Evolutionary conservation across 2,888 invertebrate genomes (phyloP).

Genomic region (Drosophila austrosaltans): DNA sequence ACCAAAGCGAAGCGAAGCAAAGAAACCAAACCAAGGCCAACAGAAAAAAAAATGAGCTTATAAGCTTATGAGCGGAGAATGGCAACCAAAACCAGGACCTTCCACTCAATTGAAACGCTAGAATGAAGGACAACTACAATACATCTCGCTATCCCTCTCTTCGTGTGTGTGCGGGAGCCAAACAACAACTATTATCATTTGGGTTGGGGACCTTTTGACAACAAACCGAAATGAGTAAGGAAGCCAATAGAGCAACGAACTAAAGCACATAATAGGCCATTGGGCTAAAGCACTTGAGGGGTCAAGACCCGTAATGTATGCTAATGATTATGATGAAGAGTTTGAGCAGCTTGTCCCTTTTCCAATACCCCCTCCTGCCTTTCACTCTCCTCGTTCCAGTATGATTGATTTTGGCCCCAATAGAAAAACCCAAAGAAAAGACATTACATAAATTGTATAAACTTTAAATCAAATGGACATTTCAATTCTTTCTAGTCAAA

Average conservation of each 20-base stretch:
- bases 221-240: slow-evolving; percentile 45
- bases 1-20: slow-evolving; percentile 20
- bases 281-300: slow-evolving; percentile 66
- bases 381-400: not conserved
- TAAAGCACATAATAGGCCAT: slow-evolving; percentile 71
- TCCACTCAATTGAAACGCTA: slow-evolving; percentile 76
- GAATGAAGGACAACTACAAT: slow-evolving; percentile 62
- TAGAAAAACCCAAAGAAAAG: not conserved
- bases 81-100: slow-evolving; percentile 43
- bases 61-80: slow-evolving; percentile 56
- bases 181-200: slow-evolving; percentile 65
- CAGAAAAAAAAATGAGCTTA: slow-evolving; percentile 59
- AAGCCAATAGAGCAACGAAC: slow-evolving; percentile 66
- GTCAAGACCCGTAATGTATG: slow-evolving; percentile 69
- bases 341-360: slow-evolving; percentile 30
- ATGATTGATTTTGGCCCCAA: slow-evolving; percentile 15
- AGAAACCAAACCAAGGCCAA: slow-evolving; percentile 43
- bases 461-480: not conserved
- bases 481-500: slow-evolving; percentile 12
- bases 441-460: not conserved
- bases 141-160: slow-evolving; percentile 34
- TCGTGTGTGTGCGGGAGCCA: slow-evolving; percentile 27
- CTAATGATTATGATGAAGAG: slow-evolving; percentile 70
- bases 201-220: slow-evolving; percentile 33
- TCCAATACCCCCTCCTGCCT: not conserved